Evolutionary conservation across 2,888 invertebrate species (phyloP), one percentile per base, ranked within the genome.

Genomic region (Hedya salicella): DNA sequence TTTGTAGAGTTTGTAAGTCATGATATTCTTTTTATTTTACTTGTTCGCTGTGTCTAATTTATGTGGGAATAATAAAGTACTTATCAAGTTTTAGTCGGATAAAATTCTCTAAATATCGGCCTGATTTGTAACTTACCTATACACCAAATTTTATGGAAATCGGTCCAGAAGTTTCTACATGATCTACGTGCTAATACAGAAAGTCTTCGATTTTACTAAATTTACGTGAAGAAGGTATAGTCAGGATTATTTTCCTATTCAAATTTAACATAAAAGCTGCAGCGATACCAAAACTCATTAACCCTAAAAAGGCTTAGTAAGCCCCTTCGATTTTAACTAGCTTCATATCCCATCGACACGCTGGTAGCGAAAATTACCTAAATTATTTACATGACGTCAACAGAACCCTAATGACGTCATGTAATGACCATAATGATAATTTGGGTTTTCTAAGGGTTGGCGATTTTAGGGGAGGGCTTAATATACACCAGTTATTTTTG

Each of bases 241-340:
- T n/a, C n/a, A n/a, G 36, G 9, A 36, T 36, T 39, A 19, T 19
- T 39, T 17, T 8, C 16, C n/a, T n/a, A n/a, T n/a, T n/a, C n/a
- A 50, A 50, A 50, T 16, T 36, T 39, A 0, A 3, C 25, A 56
- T 56, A 59, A 46, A 36, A 14, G 19, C 19, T 16, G 32, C 25
- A 40, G 17, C 50, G 46, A n/a, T 79, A 73, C 70, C 70, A 77
- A 17, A 79, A 76, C 78, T 73, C 80, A 79, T 83, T 84, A 78
- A 74, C 78, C 78, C 74, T 73, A 65, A 82, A 63, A 84, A 79
- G 76, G 82, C 84, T 78, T 77, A 78, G 74, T 75, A 77, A 78
- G 78, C 75, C 74, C 75, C 76, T 77, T 75, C 78, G 72, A 67
- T 44, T 21, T 59, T 69, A 74, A 76, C 73, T 71, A 76, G 44